Percentiles rank a stretch among this genome's conserved stretches.
Evolutionary conservation across 1,140 invertebrate species (phyloP).

Genomic region (Plutomurus gul): DNA sequence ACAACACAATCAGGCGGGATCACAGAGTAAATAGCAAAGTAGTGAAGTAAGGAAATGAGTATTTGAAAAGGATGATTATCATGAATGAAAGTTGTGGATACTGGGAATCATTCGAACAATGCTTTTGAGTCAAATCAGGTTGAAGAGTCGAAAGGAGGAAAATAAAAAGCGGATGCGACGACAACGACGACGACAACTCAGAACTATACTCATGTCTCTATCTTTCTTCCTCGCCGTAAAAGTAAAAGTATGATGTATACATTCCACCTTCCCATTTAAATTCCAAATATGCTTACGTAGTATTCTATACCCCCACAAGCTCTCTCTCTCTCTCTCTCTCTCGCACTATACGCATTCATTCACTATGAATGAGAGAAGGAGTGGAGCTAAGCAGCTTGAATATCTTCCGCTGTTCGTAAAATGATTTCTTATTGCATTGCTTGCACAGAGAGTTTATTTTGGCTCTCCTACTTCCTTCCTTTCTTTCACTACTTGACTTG

Average conservation of each 20-base stretch:
- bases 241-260: not conserved
- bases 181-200: not conserved
- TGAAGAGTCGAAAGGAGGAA: not conserved
- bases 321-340: too few species aligned
- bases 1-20: not conserved
- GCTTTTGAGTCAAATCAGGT: not conserved
- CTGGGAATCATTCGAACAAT: conserved; percentile 2
- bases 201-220: too few species aligned
- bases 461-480: conserved; percentile 1
- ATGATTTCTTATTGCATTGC: conserved; percentile 1
- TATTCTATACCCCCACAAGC: not conserved
- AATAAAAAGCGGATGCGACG: not conserved
- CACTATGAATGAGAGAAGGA: too few species aligned
- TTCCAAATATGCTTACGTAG: not conserved
- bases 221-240: too few species aligned
- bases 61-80: not conserved
- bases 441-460: conserved; percentile 7
- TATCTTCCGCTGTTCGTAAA: not conserved
- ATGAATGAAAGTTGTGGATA: conserved; percentile 22
- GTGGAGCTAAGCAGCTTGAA: not conserved
- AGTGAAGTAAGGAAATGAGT: conserved; percentile 11
- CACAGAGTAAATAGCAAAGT: not conserved
- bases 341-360: too few species aligned
- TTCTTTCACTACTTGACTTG: not conserved
- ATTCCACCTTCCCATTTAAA: not conserved